Percentiles rank a stretch among this genome's conserved stretches.
Evolutionary conservation across 2,797 vertebrate genomes (phyloP).

Genomic region (Anableps anableps): DNA sequence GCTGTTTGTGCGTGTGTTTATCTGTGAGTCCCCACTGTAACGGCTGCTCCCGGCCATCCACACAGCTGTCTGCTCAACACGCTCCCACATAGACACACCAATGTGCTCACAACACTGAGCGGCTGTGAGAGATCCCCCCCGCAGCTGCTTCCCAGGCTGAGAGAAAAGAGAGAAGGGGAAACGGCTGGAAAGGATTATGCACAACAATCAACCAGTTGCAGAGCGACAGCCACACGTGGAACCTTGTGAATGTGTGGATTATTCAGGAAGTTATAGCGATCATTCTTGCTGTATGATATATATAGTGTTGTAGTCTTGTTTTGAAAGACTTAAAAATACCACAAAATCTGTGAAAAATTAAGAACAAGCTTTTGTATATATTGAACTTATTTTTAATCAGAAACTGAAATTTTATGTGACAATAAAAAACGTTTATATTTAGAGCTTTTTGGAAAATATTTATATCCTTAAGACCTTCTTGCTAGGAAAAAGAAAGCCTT

Average conservation of each 20-base stretch:
- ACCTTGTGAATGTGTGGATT: constrained; percentile 7
- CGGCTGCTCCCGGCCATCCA: constrained; percentile 79
- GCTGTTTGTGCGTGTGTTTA: constrained; percentile 34
- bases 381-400: too few species aligned
- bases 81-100: constrained; percentile 45
- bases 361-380: background rate
- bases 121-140: constrained; percentile 77
- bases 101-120: constrained; percentile 41
- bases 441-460: background rate
- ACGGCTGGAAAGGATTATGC: constrained; percentile 71
- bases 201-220: constrained; percentile 54
- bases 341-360: background rate
- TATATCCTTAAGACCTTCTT: constrained; percentile 1
- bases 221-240: constrained; percentile 21
- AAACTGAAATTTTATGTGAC: background rate
- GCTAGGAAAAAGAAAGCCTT: background rate
- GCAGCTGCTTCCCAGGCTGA: constrained; percentile 79
- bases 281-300: background rate
- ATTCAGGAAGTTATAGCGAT: constrained; percentile 7
- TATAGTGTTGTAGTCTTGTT: background rate
- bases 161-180: constrained; percentile 62
- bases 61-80: constrained; percentile 79
- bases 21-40: constrained; percentile 65
- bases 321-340: too few species aligned
- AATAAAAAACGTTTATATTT: background rate